Evolutionary conservation across 2,888 invertebrate species (phyloP), one percentile per base, ranked within the genome.

Genomic region (Cantharis lateralis): DNA sequence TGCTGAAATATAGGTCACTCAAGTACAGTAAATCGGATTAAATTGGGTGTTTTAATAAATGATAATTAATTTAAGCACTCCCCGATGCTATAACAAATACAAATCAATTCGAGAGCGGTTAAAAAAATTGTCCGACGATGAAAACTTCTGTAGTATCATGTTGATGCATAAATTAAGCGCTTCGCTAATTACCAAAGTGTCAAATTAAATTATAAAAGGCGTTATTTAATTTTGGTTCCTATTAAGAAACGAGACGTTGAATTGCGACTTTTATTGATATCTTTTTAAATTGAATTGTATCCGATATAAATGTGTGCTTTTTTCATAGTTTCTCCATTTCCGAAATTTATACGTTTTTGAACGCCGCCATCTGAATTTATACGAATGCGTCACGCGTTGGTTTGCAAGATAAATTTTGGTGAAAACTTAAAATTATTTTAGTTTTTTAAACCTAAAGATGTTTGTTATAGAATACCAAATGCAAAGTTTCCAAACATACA

Each of bases 281-380:
- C 48, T 48, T 48, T 48, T n/a, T 48, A 66, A 66, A 62, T 73
- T 68, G 73, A 73, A 73, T 69, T 73, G 62, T 69, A 73, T 68
- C 28, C 62, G 18, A 73, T 26, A 69, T 62, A 68, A 68, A 62
- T 73, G 63, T 62, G 15, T 15, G 28, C 13, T 62, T 62, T 68
- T 26, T 28, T 68, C 26, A 62, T 69, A 69, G 68, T 69, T 69
- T 62, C 69, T 69, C 73, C 68, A 73, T 73, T 73, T 73, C 15
- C 3, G 32, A 24, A 69, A 73, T 68, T 73, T 73, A 69, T 73
- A 69, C 24, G 18, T 32, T 73, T 69, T 73, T 69, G 69, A 73
- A 24, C 28, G 26, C 62, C 15, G 10, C 72, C 18, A 15, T 15
- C 32, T 26, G 28, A 66, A 64, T 72, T 64, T 61, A 16, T 24